Percentiles rank a stretch among this genome's conserved stretches.
These are phyloP conservation scores for Aphodius sticticus DNA, from an alignment of 2,888 invertebrate species.

Conservation along the genomic window DNA sequence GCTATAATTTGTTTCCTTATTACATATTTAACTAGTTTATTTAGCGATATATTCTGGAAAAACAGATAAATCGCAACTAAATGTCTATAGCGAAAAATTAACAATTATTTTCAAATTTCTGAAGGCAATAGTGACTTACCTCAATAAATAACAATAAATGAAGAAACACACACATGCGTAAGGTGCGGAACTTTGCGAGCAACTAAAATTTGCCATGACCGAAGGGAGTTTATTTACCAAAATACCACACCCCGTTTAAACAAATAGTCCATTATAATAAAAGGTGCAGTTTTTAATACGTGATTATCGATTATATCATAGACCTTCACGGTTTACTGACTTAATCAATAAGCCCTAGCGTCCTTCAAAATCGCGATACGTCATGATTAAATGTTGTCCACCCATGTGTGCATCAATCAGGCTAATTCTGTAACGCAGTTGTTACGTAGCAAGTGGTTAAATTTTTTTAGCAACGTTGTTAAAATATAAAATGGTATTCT, in stretches of 20 bases:
- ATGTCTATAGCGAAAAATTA: too few species aligned
- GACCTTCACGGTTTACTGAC: neutral
- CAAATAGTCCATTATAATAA: neutral
- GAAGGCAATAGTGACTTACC: neutral
- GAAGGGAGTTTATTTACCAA: neutral
- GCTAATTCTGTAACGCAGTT: too few species aligned
- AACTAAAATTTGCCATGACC: neutral
- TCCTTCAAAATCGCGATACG: neutral
- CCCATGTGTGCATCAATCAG: neutral
- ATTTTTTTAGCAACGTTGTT: too few species aligned
- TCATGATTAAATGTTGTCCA: neutral
- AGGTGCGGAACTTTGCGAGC: neutral
- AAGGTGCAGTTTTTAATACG: neutral
- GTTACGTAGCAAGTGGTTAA: too few species aligned
- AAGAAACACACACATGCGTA: neutral
- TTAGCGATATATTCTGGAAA: too few species aligned
- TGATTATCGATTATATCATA: neutral
- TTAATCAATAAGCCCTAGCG: neutral
- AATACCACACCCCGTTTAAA: neutral
- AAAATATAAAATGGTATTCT: too few species aligned
- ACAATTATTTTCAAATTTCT: too few species aligned
- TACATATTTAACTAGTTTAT: too few species aligned
- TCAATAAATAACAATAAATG: neutral
- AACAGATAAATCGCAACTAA: too few species aligned
- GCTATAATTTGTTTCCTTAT: too few species aligned